Evolutionary conservation across 2,797 vertebrate genomes (phyloP).

Genomic region (Schizopygopsis pylzovi): DNA sequence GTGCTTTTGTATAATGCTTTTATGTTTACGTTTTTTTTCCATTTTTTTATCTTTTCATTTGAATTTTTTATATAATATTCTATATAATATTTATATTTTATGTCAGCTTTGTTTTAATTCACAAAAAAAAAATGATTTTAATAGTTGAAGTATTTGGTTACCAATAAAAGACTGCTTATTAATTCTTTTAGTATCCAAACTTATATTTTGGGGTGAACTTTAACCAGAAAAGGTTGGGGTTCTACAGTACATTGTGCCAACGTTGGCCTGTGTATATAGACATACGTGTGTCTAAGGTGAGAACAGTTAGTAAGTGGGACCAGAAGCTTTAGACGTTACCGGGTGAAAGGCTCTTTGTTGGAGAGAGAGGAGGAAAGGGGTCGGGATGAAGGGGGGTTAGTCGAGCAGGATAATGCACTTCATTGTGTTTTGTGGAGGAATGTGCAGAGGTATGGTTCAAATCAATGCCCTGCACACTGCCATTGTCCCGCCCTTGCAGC

Average conservation of each 20-base stretch:
- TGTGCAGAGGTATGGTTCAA: constrained; percentile 69
- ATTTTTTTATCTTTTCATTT: not conserved
- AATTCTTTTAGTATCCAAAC: too few species aligned
- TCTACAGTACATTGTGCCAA: constrained; percentile 33
- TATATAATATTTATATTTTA: too few species aligned
- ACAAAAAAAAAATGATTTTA: too few species aligned
- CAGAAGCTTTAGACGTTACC: constrained; percentile 54
- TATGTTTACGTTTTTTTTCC: not conserved
- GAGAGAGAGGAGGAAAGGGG: constrained; percentile 48
- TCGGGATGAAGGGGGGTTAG: constrained; percentile 46
- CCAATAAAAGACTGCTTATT: too few species aligned
- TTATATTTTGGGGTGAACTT: not conserved
- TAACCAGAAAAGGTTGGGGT: not conserved
- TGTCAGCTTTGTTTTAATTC: too few species aligned
- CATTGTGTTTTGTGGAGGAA: constrained; percentile 68
- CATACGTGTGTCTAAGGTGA: constrained; percentile 54
- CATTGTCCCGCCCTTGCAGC: constrained; percentile 67
- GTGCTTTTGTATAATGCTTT: not conserved
- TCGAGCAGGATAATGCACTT: constrained; percentile 65
- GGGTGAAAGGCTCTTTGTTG: constrained; percentile 63
- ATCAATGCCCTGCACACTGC: constrained; percentile 71
- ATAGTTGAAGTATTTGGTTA: too few species aligned
- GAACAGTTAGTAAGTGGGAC: constrained; percentile 47
- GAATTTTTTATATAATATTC: too few species aligned
- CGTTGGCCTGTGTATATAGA: constrained; percentile 17